phyloP scores from a whole-genome alignment of 1,140 invertebrate genomes.

The Cardiocondyla obscurior region DNA sequence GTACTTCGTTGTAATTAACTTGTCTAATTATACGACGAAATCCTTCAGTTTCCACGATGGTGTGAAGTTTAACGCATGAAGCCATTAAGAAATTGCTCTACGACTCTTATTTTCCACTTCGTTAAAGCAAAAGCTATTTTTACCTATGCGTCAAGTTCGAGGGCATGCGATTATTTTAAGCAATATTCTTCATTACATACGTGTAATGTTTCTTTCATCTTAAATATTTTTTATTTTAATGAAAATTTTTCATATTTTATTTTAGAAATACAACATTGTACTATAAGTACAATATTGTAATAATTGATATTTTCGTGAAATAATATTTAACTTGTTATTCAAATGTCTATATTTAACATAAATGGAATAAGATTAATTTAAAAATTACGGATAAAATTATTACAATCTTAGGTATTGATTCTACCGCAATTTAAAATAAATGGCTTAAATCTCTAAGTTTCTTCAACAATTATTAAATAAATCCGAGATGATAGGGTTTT shows the following conservation, averaged over 20 bases:
- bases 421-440: neutral
- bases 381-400: neutral
- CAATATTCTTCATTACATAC: neutral
- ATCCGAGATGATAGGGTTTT: constrained; percentile 39
- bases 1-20: constrained; percentile 56
- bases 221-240: neutral
- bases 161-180: neutral
- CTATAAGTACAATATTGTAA: neutral
- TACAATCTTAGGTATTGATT: constrained; percentile 3
- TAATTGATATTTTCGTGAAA: neutral
- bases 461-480: constrained; percentile 18
- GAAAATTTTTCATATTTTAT: neutral
- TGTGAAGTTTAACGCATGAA: constrained; percentile 34
- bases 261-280: neutral
- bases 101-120: constrained; percentile 50
- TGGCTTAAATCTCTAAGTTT: neutral
- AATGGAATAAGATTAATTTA: neutral
- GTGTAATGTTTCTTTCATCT: too few relatives aligned
- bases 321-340: neutral
- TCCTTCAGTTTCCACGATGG: constrained; percentile 40
- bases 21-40: constrained; percentile 57
- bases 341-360: neutral
- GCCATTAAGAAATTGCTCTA: constrained; percentile 11
- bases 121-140: constrained; percentile 43
- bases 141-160: neutral